Evolutionary conservation across 2,888 invertebrate species (phyloP), one percentile per base, ranked within the genome.

Genomic region (Trissolcus japonicus): DNA sequence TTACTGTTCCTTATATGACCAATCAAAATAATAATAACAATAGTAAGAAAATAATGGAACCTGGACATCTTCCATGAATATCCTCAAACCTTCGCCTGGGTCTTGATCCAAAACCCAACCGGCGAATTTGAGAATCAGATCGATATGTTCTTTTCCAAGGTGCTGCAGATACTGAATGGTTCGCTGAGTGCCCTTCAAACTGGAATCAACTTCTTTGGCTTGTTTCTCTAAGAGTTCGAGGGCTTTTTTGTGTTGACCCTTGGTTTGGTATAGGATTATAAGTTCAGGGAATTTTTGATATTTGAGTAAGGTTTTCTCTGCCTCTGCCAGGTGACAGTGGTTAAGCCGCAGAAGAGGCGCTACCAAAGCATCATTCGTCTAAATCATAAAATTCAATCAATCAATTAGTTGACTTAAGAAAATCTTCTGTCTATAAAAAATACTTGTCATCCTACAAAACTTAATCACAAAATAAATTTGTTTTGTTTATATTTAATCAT

Each of bases 351-450:
- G 90, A 13, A 99, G 90, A 0, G 98, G 95, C 0, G 97, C 97
- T 1, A 99, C 95, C 61, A 98, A 91, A 0, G 97, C 97, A 90
- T 99, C 98, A 88, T 99, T 98, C 0, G 97, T 98, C 95, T 97
- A 35, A 35, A 35, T 6, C 6, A 35, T 35, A 35, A 1, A 35
- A 35, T 35, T 35, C 0, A 9, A 1, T 35, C 9, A 9, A 11
- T 35, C 35, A 35, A 35, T 11, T 19, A 4, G 6, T 6, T 25
- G 25, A 25, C 2, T 19, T 25, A 25, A 25, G 4, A 25, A 25
- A 2, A 25, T 25, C 6, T 25, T 6, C 4, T 2, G 4, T 25
- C 4, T 25, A 25, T 25, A 25, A 11, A 46, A n/a, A 46, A 46
- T 16, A 46, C 11, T 6, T 46, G 6, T 7, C 43, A 46, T 14